Conservation (phyloP, 2,888 invertebrate genomes). For the Plusia festucae region DNA sequence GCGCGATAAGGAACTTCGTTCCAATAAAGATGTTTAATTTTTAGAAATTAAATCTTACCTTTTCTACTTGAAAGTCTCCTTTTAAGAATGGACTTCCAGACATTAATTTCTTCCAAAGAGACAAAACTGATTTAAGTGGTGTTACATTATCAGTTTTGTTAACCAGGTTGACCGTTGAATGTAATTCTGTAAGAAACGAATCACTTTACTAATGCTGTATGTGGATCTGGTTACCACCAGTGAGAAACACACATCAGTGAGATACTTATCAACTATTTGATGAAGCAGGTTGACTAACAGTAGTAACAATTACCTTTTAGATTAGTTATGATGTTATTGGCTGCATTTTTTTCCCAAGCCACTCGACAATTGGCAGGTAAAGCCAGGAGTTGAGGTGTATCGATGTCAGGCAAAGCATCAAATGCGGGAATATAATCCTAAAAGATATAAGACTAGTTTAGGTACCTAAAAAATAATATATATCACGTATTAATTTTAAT, state of each 20-base stretch:
- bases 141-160: conserved; percentile 90
- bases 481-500: too few relatives aligned
- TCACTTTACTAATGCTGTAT: neutral
- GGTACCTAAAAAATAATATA: too few relatives aligned
- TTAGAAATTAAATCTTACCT: conserved; percentile 64
- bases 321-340: conserved; percentile 88
- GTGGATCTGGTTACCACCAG: neutral
- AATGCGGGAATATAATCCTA: conserved; percentile 92
- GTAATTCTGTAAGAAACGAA: conserved; percentile 71
- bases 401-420: conserved; percentile 91
- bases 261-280: neutral
- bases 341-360: conserved; percentile 94
- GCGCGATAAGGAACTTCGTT: too few relatives aligned
- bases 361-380: conserved; percentile 96
- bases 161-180: conserved; percentile 70
- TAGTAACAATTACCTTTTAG: conserved; percentile 60
- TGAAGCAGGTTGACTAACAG: too few relatives aligned
- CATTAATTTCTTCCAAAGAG: conserved; percentile 95
- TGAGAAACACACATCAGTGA: neutral
- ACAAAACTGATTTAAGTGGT: conserved; percentile 90
- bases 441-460: neutral
- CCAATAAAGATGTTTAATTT: too few relatives aligned
- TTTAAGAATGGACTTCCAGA: conserved; percentile 85
- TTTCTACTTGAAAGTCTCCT: conserved; percentile 68
- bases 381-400: conserved; percentile 94